These are phyloP conservation scores for Intellagama lesueurii DNA, from an alignment of 2,797 vertebrate species.

Conservation along the genomic window DNA sequence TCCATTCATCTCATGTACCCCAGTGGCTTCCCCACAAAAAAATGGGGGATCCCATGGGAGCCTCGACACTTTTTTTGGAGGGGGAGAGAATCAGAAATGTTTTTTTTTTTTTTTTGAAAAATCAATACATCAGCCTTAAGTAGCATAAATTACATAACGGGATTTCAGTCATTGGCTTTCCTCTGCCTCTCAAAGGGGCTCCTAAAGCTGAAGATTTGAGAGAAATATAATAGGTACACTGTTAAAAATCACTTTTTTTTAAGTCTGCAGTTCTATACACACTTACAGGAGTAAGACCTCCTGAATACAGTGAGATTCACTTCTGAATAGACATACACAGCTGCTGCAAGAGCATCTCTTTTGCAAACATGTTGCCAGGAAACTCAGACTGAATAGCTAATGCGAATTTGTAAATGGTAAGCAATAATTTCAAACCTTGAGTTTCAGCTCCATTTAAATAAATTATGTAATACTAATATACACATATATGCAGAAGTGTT, in stretches of 20 bases:
- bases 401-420: background rate
- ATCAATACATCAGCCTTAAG: no score
- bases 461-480: background rate
- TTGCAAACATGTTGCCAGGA: slow-evolving; percentile 24
- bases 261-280: background rate
- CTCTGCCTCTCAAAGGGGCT: slow-evolving; percentile 27
- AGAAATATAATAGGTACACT: background rate
- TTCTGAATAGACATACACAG: background rate
- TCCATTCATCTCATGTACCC: no score
- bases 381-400: background rate
- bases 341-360: background rate
- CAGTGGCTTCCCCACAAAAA: background rate
- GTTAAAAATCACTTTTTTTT: slow-evolving; percentile 14
- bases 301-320: background rate
- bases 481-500: background rate
- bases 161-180: background rate
- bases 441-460: background rate
- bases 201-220: slow-evolving; percentile 19
- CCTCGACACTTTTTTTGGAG: no score
- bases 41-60: background rate
- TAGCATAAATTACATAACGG: no score
- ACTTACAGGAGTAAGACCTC: no score
- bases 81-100: no score
- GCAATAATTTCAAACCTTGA: background rate
- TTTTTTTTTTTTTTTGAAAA: no score